Conservation (phyloP, 2,797 vertebrate species). For the Alosa sapidissima region DNA sequence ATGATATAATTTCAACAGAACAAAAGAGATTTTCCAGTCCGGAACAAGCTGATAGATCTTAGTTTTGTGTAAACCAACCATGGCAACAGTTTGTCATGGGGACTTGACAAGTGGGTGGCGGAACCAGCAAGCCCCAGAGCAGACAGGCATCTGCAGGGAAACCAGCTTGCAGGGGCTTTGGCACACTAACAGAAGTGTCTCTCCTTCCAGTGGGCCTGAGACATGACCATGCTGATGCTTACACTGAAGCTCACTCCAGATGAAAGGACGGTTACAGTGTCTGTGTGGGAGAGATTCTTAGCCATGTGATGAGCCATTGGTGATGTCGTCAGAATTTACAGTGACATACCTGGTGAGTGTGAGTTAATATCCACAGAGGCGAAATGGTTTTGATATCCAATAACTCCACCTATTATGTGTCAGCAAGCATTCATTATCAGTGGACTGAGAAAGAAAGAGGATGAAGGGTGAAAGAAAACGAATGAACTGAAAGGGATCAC, state of each 20-base stretch:
- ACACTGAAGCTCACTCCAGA: too few species aligned
- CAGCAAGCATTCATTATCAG: slow-evolving; percentile 64
- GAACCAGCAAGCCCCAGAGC: not conserved
- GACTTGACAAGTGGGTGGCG: not conserved
- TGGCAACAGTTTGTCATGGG: not conserved
- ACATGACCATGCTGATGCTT: too few species aligned
- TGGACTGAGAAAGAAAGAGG: slow-evolving; percentile 49
- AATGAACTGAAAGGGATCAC: slow-evolving; percentile 53
- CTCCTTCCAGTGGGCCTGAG: too few species aligned
- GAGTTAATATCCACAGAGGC: slow-evolving; percentile 61
- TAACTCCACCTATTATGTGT: slow-evolving; percentile 42
- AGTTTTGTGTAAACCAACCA: not conserved
- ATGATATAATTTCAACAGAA: slow-evolving; percentile 58
- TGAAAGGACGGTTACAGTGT: too few species aligned
- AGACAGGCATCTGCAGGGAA: slow-evolving; percentile 1
- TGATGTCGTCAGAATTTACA: slow-evolving; percentile 35
- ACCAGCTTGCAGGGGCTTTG: too few species aligned
- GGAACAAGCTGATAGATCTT: slow-evolving; percentile 58
- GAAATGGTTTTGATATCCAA: slow-evolving; percentile 32
- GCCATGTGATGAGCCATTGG: not conserved
- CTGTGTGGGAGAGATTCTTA: too few species aligned
- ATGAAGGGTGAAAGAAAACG: slow-evolving; percentile 31
- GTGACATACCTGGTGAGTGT: slow-evolving; percentile 67
- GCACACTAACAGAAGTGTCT: too few species aligned
- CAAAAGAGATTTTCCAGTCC: slow-evolving; percentile 54